Percentiles rank a stretch among this genome's conserved stretches.
phyloP scores from a whole-genome alignment of 2,113 vertebrate species.

The Bos indicus region DNA sequence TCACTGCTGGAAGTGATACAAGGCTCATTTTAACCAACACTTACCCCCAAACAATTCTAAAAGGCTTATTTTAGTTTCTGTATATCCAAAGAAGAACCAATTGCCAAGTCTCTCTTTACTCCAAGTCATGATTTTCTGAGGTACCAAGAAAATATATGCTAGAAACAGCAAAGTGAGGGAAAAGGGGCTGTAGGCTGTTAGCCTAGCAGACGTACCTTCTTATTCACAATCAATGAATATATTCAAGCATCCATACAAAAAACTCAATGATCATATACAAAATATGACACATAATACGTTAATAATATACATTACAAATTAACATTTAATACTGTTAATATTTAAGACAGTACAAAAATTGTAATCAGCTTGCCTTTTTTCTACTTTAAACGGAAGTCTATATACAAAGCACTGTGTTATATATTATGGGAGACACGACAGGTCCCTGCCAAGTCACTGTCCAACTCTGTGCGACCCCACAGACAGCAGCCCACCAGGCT shows the following conservation, averaged over 20 bases:
- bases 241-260: background rate
- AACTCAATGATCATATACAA: background rate
- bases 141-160: background rate
- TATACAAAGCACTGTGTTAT: background rate
- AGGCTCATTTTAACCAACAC: background rate
- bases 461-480: too few species aligned
- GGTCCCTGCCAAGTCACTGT: background rate
- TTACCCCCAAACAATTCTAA: background rate
- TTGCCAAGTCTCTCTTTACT: background rate
- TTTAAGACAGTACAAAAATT: background rate
- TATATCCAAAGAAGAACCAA: background rate
- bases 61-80: conserved; percentile 24
- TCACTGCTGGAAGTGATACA: background rate
- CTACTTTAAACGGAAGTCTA: background rate
- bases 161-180: background rate
- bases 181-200: background rate
- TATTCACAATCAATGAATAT: background rate
- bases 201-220: background rate
- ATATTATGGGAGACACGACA: background rate
- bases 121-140: background rate
- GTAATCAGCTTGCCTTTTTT: background rate
- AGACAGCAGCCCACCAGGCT: too few species aligned
- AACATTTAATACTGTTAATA: background rate
- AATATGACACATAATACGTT: background rate
- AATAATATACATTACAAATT: background rate